phyloP scores from a whole-genome alignment of 2,113 vertebrate species.

The Oenanthe oenanthe region DNA sequence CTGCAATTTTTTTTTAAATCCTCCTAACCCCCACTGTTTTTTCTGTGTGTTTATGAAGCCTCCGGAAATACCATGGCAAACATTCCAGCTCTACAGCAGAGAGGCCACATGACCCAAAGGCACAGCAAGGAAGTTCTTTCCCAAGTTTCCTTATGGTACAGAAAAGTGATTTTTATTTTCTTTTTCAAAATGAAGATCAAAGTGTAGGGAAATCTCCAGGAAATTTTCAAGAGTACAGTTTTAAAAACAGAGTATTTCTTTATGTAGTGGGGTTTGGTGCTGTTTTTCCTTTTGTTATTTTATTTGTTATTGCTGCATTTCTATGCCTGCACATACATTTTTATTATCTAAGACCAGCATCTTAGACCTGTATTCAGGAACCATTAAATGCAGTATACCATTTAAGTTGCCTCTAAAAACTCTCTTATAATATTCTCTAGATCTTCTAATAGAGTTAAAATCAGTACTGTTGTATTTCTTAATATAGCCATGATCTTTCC shows the following conservation, averaged over 20 bases:
- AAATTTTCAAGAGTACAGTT: not conserved
- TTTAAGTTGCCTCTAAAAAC: not conserved
- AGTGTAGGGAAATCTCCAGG: not conserved
- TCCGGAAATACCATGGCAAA: conserved; percentile 85
- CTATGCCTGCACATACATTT: not conserved
- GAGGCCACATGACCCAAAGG: conserved; percentile 72
- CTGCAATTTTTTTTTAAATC: not conserved
- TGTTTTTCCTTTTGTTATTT: not conserved
- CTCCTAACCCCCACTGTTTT: not conserved
- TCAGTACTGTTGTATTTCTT: not conserved
- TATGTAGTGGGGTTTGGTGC: not conserved
- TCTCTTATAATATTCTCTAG: not conserved
- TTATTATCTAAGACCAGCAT: not conserved
- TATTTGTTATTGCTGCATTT: not conserved
- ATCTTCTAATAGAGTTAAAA: not conserved
- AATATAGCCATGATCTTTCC: not conserved
- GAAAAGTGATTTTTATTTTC: not conserved
- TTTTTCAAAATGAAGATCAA: not conserved
- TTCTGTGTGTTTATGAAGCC: conserved; percentile 74
- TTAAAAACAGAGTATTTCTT: not conserved
- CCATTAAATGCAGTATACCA: not conserved
- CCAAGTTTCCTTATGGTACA: conserved; percentile 69
- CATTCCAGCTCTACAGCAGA: conserved; percentile 76
- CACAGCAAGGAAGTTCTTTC: conserved; percentile 76
- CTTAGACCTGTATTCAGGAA: not conserved